A percentile compares a stretch with the other conserved stretches of the same genome.
Conservation (phyloP, 2,797 vertebrate genomes). For the Tenualosa thibaudeaui region DNA sequence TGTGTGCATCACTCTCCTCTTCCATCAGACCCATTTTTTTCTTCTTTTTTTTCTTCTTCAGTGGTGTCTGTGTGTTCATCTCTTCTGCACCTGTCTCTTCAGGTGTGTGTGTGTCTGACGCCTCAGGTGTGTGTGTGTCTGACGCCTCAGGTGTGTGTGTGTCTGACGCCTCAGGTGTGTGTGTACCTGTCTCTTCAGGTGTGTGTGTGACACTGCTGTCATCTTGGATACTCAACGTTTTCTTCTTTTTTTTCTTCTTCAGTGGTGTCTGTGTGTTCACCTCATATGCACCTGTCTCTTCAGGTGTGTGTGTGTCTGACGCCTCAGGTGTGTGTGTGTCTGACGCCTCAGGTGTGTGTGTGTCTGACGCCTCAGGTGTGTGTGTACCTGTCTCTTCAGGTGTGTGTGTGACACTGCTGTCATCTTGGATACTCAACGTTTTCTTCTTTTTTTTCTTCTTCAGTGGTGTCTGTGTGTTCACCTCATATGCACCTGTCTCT, state of each 20-base stretch:
- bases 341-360: not conserved
- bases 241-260: constrained; percentile 35
- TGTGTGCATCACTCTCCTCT: constrained; percentile 1
- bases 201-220: not conserved
- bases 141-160: not conserved
- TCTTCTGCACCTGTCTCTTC: not conserved
- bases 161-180: not conserved
- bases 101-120: not conserved
- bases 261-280: not conserved
- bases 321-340: too few species aligned
- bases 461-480: not conserved
- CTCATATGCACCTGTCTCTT: not conserved
- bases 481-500: not conserved
- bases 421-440: not conserved
- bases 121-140: too few species aligned
- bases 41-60: too few species aligned
- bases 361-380: not conserved
- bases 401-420: not conserved
- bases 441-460: constrained; percentile 36
- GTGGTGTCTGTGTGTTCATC: too few species aligned
- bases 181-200: not conserved
- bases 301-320: not conserved
- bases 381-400: not conserved
- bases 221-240: not conserved
- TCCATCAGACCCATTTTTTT: too few species aligned